Evolutionary conservation across 2,888 invertebrate genomes (phyloP), one percentile per base, ranked within the genome.

Genomic region (Anticlea derivata): DNA sequence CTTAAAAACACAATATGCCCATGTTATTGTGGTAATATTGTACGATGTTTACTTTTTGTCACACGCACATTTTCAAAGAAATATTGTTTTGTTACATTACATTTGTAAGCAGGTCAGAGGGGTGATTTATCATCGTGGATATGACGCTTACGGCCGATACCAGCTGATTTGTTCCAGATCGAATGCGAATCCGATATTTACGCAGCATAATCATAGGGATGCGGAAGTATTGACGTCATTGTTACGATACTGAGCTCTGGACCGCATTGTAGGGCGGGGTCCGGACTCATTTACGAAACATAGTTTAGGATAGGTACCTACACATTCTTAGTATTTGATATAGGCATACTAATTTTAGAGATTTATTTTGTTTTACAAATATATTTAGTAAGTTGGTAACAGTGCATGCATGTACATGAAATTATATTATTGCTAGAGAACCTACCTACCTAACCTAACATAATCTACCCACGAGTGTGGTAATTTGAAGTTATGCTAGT

Each of bases 151-250:
- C 66, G 66, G 68, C 66, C 74, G 73, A 78, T 78, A 73, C 63
- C 71, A 58, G 76, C 75, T 77, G 79, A 81, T 81, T 82, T 80
- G 81, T 78, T 80, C 70, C 72, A 75, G 73, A 80, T 80, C 73
- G 66, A 78, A 82, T 77, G 78, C 65, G 75, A 73, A 78, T 78
- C 67, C 75, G 70, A 80, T 80, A 75, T 75, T 77, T 75, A 73
- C 73, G 71, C 65, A 73, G 71, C 62, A 65, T 72, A 69, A 73
- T 72, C 66, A 65, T 67, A 60, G 52, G 68, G 63, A 51, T 61
- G 61, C 60, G 65, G 63, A 66, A 65, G 63, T 61, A 60, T 61
- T 65, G 46, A 58, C 60, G 51, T 65, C 53, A 58, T 63, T 61
- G 55, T 55, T 56, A 37, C 49, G 48, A 34, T 50, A 38, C 29